Percentiles rank a stretch among this genome's conserved stretches.
phyloP scores from a whole-genome alignment of 2,888 invertebrate genomes.

The Platynereis dumerilii region DNA sequence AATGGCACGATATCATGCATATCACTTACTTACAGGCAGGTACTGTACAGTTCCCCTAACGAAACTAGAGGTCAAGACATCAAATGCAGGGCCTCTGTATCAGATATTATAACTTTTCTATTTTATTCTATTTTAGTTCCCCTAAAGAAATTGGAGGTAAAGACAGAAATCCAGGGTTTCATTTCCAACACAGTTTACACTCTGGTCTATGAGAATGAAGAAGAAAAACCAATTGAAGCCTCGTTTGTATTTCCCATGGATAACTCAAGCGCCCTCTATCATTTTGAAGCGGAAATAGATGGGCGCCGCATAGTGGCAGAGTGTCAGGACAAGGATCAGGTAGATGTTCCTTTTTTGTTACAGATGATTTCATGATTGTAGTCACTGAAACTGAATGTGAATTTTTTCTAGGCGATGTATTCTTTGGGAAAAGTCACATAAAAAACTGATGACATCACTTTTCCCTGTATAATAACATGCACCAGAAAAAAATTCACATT shows the following conservation, averaged over 20 bases:
- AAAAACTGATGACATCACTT: no score
- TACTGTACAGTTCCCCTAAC: no score
- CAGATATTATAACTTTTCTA: not conserved
- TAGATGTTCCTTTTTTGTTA: slow-evolving; percentile 17
- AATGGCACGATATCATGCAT: no score
- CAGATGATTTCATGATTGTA: no score
- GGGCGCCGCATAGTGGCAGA: slow-evolving; percentile 44
- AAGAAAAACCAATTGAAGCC: slow-evolving; percentile 40
- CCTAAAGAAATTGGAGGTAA: slow-evolving; percentile 31
- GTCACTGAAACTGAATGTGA: no score
- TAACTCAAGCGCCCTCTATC: slow-evolving; percentile 45
- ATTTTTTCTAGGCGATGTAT: no score
- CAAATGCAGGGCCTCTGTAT: no score
- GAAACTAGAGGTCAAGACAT: no score
- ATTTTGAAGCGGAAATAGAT: slow-evolving; percentile 46
- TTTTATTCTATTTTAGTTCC: slow-evolving; percentile 34
- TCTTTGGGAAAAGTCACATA: no score
- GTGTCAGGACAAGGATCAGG: slow-evolving; percentile 48
- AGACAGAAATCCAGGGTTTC: slow-evolving; percentile 34
- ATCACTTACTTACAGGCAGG: no score
- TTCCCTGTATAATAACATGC: no score
- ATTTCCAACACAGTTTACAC: slow-evolving; percentile 36
- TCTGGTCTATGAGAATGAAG: slow-evolving; percentile 40
- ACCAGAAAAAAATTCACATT: no score
- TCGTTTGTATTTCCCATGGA: slow-evolving; percentile 49